Base-by-base conservation (phyloP, 2,888 invertebrate genomes). In the Drosophila neutralis region DNA sequence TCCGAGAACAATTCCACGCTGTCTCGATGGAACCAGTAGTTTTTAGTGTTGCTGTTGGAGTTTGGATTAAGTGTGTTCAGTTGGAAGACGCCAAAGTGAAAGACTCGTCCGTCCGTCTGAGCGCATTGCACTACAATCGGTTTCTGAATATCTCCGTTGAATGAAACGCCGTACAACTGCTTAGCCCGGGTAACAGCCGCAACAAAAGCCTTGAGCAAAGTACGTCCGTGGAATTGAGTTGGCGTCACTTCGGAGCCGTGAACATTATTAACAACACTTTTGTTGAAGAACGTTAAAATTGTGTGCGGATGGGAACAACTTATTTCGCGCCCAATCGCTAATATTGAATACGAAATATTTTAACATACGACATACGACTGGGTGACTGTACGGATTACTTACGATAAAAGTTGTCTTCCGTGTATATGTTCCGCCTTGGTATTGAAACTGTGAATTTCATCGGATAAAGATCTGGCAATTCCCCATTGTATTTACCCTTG, bases 111-210 rank as follows among this genome's bases (percentile, higher is more conserved):
- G 91, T 98, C 96, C 5, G 97, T 96, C 82, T 97, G 97, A 77
- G 98, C 94, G 90, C 96, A 96, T 91, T 98, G 98, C 4, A 98
- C 93, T 49, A 95, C 95, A 60, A 98, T 94, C 7, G 98, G 98
- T 86, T 96, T 94, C 2, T 96, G 95, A 42, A 98, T 93, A 68
- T 42, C 61, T 7, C 73, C 72, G 11, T 45, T 52, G 0, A 35
- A 5, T 4, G 71, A 54, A 4, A 33, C 62, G 13, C 97, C 97
- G 94, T 95, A 96, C 86, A 94, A 93, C 82, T 95, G 95, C 84
- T 95, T 95, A 0, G 98, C 98, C 89, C 96, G 96, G 35, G 96
- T 93, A 5, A 96, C 95, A n/a, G 97, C 97, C 33, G 95, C 95
- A 33, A 95, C 95, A 93, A 97, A 98, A 45, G 95, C 95, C 92